phyloP scores from a whole-genome alignment of 1,140 invertebrate genomes.

The Danaus melanippus region DNA sequence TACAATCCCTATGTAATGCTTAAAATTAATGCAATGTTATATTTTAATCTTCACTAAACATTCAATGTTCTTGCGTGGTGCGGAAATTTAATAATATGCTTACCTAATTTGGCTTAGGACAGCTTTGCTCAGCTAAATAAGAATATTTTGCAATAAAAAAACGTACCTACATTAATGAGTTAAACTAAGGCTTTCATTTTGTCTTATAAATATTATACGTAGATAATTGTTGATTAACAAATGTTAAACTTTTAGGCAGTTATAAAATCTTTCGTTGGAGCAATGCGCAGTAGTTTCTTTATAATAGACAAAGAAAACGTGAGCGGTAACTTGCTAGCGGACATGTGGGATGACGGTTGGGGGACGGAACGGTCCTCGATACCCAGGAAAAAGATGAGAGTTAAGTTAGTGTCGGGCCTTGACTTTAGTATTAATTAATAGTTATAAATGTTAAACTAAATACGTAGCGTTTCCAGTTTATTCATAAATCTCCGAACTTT shows the following conservation, averaged over 20 bases:
- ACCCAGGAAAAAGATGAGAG: conserved; percentile 65
- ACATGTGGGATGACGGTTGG: conserved; percentile 73
- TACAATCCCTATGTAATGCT: too few species aligned
- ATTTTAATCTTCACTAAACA: too few species aligned
- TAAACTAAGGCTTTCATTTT: too few species aligned
- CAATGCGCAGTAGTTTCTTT: conserved; percentile 70
- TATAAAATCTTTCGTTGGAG: conserved; percentile 69
- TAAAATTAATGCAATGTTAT: too few species aligned
- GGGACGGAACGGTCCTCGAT: conserved; percentile 39
- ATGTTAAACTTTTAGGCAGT: conserved; percentile 48
- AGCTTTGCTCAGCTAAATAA: too few species aligned
- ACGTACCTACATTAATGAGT: too few species aligned
- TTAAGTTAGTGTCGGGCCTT: conserved; percentile 42
- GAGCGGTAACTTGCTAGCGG: conserved; percentile 61
- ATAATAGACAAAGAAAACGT: conserved; percentile 62
- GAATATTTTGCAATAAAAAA: too few species aligned
- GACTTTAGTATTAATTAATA: conserved; percentile 7
- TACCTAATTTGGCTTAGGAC: too few species aligned
- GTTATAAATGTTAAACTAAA: background rate
- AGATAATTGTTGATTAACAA: too few species aligned
- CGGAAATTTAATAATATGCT: too few species aligned
- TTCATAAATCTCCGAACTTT: conserved; percentile 5
- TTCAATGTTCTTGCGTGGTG: too few species aligned
- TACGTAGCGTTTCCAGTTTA: background rate
- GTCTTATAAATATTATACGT: too few species aligned